Conservation (phyloP, 1,140 invertebrate species). For the Dendrolimus kikuchii region DNA sequence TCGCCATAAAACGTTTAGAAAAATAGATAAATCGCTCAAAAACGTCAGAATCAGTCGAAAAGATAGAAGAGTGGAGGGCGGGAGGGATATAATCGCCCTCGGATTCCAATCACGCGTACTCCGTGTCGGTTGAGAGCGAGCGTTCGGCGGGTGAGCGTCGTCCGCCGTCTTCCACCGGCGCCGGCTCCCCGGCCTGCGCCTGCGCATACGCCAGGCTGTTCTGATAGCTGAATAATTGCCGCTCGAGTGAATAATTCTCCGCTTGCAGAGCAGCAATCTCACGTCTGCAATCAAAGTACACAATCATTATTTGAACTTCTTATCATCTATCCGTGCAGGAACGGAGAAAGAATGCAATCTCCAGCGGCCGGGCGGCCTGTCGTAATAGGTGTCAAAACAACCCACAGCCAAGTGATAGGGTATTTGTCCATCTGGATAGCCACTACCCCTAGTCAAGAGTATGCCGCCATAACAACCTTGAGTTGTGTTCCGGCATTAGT, state of each 20-base stretch:
- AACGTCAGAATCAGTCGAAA: constrained; percentile 67
- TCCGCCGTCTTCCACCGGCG: constrained; percentile 59
- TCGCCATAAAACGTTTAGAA: constrained; percentile 70
- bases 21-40: constrained; percentile 73
- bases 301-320: neutral
- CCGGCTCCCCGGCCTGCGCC: constrained; percentile 71
- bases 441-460: too few relatives aligned
- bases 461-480: too few relatives aligned
- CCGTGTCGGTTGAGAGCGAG: constrained; percentile 80
- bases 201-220: constrained; percentile 87
- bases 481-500: too few relatives aligned
- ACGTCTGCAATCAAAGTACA: constrained; percentile 70
- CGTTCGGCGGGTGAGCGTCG: constrained; percentile 73
- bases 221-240: constrained; percentile 91
- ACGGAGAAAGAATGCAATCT: too few relatives aligned
- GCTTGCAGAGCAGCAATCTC: constrained; percentile 88
- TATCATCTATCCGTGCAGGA: too few relatives aligned
- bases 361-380: too few relatives aligned
- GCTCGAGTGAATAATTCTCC: constrained; percentile 89
- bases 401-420: too few relatives aligned
- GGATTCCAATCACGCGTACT: constrained; percentile 78
- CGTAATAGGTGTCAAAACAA: too few relatives aligned
- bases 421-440: too few relatives aligned
- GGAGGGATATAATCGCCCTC: constrained; percentile 32
- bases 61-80: constrained; percentile 58